Percentiles rank a stretch among this genome's conserved stretches.
These are phyloP conservation scores for Cyprinus carpio DNA, from an alignment of 2,113 vertebrate genomes.

Conservation along the genomic window DNA sequence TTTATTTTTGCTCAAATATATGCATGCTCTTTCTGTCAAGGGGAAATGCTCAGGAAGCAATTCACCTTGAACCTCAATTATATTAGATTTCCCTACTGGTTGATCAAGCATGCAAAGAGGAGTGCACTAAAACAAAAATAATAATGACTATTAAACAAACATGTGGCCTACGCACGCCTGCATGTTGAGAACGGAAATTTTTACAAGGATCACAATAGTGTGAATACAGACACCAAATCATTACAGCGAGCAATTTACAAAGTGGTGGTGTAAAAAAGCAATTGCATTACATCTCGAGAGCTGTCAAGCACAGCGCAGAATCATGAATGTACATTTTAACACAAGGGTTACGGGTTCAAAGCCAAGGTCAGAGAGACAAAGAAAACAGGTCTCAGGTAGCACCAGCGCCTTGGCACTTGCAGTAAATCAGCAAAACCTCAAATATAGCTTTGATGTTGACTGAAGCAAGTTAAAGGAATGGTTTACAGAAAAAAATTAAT, in stretches of 20 bases:
- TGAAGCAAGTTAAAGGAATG: background rate
- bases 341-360: conserved; percentile 70
- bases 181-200: conserved; percentile 67
- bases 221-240: conserved; percentile 76
- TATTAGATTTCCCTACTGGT: conserved; percentile 89
- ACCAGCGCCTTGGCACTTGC: background rate
- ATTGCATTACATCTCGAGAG: conserved; percentile 72
- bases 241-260: conserved; percentile 73
- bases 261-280: conserved; percentile 71
- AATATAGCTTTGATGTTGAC: conserved; percentile 19
- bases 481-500: background rate
- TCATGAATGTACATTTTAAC: conserved; percentile 70
- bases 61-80: conserved; percentile 89
- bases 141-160: conserved; percentile 82
- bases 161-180: conserved; percentile 70
- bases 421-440: conserved; percentile 28
- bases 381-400: conserved; percentile 50
- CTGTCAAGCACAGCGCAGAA: conserved; percentile 69
- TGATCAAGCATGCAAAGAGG: conserved; percentile 95
- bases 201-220: conserved; percentile 68
- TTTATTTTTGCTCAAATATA: conserved; percentile 82
- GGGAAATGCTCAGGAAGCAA: conserved; percentile 79
- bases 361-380: conserved; percentile 72
- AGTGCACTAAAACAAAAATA: conserved; percentile 83
- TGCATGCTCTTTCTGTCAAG: conserved; percentile 74